These are phyloP conservation scores for Bombus vancouverensis DNA, from an alignment of 1,140 invertebrate genomes.

Conservation along the genomic window DNA sequence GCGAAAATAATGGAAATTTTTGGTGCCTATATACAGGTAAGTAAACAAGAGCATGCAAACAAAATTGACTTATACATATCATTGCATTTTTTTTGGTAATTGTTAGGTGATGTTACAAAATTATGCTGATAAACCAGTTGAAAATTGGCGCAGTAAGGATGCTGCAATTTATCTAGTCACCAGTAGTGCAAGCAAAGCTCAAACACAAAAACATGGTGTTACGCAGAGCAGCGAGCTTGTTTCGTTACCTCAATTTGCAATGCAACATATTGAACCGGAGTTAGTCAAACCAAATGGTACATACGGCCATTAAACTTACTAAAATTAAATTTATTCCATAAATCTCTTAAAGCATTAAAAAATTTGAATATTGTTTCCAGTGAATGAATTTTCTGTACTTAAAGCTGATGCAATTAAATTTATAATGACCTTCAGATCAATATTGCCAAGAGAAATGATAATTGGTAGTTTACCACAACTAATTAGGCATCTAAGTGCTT, in stretches of 20 bases:
- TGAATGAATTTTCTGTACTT: slow-evolving; percentile 93
- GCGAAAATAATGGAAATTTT: slow-evolving; percentile 96
- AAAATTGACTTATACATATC: background rate
- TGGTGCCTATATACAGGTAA: slow-evolving; percentile 91
- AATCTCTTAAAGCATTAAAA: slow-evolving; percentile 4
- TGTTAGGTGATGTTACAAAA: slow-evolving; percentile 89
- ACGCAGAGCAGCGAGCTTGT: slow-evolving; percentile 95
- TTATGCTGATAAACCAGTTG: slow-evolving; percentile 88
- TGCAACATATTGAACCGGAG: slow-evolving; percentile 92
- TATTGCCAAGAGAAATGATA: slow-evolving; percentile 91
- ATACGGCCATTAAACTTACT: background rate
- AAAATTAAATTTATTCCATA: background rate
- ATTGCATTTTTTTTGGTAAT: slow-evolving; percentile 15
- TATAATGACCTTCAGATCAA: slow-evolving; percentile 96
- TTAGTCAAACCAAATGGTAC: slow-evolving; percentile 89
- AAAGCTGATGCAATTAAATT: slow-evolving; percentile 98
- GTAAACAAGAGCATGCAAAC: slow-evolving; percentile 1
- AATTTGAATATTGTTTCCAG: slow-evolving; percentile 80
- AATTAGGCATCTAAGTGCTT: slow-evolving; percentile 87
- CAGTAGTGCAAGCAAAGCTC: slow-evolving; percentile 94
- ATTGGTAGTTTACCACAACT: slow-evolving; percentile 90
- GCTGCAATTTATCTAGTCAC: slow-evolving; percentile 98
- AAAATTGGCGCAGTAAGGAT: slow-evolving; percentile 97
- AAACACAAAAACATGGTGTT: slow-evolving; percentile 95
- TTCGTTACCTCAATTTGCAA: slow-evolving; percentile 93